A percentile compares a stretch with the other conserved stretches of the same genome.
phyloP scores from a whole-genome alignment of 1,140 invertebrate genomes.

The Hermetia illucens region DNA sequence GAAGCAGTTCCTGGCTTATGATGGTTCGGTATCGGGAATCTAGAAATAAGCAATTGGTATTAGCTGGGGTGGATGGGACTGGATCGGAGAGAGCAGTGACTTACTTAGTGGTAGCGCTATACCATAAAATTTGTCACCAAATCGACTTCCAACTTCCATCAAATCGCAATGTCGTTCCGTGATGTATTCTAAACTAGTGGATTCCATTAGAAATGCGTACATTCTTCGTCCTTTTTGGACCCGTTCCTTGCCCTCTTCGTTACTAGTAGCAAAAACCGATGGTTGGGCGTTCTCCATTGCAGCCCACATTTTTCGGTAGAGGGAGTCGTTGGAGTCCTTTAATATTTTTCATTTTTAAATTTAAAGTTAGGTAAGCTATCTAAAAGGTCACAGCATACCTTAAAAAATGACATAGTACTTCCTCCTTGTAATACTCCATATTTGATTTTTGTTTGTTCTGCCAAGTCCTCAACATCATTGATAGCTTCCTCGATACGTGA shows the following conservation, averaged over 20 bases:
- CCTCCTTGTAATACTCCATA: slow-evolving; percentile 70
- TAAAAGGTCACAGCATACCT: too few relatives aligned
- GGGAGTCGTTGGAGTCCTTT: slow-evolving; percentile 25
- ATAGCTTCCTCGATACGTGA: slow-evolving; percentile 73
- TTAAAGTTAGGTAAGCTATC: too few relatives aligned
- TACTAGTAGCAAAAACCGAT: slow-evolving; percentile 59
- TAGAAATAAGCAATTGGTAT: not conserved
- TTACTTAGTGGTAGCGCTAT: slow-evolving; percentile 59
- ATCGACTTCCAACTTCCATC: slow-evolving; percentile 78
- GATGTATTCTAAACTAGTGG: slow-evolving; percentile 78
- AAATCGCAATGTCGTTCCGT: slow-evolving; percentile 81
- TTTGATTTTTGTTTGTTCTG: slow-evolving; percentile 74
- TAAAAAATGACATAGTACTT: slow-evolving; percentile 62
- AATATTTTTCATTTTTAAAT: too few relatives aligned
- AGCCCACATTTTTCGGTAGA: slow-evolving; percentile 44
- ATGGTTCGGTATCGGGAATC: slow-evolving; percentile 41
- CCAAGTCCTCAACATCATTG: slow-evolving; percentile 77
- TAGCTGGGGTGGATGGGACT: too few relatives aligned
- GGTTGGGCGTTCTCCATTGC: slow-evolving; percentile 61
- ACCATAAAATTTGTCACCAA: slow-evolving; percentile 67
- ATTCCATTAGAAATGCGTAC: slow-evolving; percentile 93
- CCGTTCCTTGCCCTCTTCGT: slow-evolving; percentile 65
- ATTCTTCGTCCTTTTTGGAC: slow-evolving; percentile 58
- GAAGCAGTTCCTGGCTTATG: slow-evolving; percentile 59
- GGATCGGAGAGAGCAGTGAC: not conserved